phyloP scores from a whole-genome alignment of 23 tunicate species.

The Phallusia fumigata region DNA sequence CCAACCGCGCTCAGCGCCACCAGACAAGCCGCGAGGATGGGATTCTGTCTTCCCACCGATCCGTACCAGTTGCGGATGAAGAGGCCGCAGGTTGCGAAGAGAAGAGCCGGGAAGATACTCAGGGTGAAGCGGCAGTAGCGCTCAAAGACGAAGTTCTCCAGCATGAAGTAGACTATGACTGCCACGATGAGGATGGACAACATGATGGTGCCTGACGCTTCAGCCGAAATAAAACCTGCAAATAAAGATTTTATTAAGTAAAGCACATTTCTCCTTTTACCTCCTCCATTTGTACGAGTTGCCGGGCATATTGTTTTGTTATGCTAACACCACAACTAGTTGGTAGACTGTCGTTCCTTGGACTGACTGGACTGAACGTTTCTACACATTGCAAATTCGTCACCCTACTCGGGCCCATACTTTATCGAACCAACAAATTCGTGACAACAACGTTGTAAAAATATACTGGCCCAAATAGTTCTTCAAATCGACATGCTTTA shows the following conservation, averaged over 20 bases:
- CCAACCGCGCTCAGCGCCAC: not conserved
- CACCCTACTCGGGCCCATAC: too few relatives aligned
- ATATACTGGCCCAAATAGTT: too few relatives aligned
- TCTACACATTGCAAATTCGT: too few relatives aligned
- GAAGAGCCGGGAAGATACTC: slow-evolving; percentile 37
- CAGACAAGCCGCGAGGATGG: slow-evolving; percentile 4
- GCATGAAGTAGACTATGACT: slow-evolving; percentile 46
- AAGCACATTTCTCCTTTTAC: too few relatives aligned
- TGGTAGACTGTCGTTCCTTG: too few relatives aligned
- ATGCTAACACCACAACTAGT: too few relatives aligned
- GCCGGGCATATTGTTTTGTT: too few relatives aligned
- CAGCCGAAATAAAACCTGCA: slow-evolving; percentile 32
- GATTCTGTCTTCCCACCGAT: slow-evolving; percentile 1
- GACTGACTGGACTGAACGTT: too few relatives aligned
- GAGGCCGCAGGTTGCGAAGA: slow-evolving; percentile 31
- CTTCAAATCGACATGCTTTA: too few relatives aligned
- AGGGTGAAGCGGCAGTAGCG: slow-evolving; percentile 53
- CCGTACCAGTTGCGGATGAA: slow-evolving; percentile 24
- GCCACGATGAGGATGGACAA: slow-evolving; percentile 26
- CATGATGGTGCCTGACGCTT: slow-evolving; percentile 35
- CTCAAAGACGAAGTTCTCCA: slow-evolving; percentile 60
- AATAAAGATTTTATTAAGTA: not conserved
- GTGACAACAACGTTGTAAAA: too few relatives aligned
- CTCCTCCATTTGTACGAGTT: too few relatives aligned
- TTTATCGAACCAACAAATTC: too few relatives aligned